These are phyloP conservation scores for Leptinotarsa tumamoca DNA, from an alignment of 2,888 invertebrate species.

Conservation along the genomic window DNA sequence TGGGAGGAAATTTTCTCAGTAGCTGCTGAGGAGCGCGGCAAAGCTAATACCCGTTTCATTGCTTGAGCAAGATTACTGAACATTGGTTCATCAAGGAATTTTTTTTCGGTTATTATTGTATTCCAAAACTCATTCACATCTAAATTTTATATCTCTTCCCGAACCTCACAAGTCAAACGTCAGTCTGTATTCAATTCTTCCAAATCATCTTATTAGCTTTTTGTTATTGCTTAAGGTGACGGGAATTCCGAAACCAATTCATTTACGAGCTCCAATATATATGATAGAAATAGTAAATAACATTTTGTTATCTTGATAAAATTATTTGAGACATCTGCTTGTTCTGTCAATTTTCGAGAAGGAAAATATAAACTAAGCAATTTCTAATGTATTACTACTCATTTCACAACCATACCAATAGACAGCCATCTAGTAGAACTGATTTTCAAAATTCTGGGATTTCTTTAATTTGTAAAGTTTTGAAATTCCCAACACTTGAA, in stretches of 20 bases:
- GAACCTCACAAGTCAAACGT: neutral
- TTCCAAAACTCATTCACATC: neutral
- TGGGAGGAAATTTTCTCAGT: neutral
- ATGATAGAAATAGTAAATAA: conserved; percentile 8
- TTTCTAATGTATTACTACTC: neutral
- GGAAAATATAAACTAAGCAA: neutral
- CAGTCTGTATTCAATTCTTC: neutral
- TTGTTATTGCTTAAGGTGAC: neutral
- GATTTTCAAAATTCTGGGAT: neutral
- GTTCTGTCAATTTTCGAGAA: neutral
- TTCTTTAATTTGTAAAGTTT: neutral
- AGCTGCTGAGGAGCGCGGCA: neutral
- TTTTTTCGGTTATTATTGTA: neutral
- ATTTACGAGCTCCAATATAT: neutral
- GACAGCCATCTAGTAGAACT: neutral
- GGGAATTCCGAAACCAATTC: neutral
- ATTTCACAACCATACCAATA: conserved; percentile 3
- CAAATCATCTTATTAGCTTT: neutral
- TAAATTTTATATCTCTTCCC: neutral
- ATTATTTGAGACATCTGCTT: neutral
- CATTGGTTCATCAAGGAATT: neutral
- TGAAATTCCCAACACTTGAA: neutral
- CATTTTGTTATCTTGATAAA: neutral
- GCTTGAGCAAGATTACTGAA: neutral
- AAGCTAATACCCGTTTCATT: neutral